Evolutionary conservation across 2,797 vertebrate genomes (phyloP).

Genomic region (Carcharodon carcharias): DNA sequence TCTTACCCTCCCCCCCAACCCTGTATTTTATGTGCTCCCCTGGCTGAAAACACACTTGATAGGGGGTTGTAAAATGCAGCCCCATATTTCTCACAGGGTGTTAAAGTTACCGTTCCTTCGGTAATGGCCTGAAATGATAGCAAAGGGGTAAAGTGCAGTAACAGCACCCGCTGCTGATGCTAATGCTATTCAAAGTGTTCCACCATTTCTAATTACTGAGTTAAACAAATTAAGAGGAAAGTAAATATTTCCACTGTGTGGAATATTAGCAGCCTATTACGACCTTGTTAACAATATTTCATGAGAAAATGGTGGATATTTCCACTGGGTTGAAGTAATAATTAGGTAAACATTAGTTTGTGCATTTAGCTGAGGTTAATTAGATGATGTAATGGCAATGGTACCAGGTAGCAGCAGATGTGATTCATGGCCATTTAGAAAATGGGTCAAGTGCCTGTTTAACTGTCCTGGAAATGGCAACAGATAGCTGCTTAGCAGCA

Average conservation of each 20-base stretch:
- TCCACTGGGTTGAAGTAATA: not conserved
- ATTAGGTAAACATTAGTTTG: not conserved
- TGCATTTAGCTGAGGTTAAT: not conserved
- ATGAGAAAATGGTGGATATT: not conserved
- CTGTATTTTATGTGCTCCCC: no score
- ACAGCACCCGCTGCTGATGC: not conserved
- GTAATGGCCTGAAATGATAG: not conserved
- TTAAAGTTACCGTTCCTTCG: not conserved
- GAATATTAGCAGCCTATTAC: not conserved
- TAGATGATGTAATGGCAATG: not conserved
- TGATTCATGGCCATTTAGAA: not conserved
- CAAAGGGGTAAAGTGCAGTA: not conserved
- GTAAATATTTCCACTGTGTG: not conserved
- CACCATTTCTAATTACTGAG: not conserved
- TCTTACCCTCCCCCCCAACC: no score
- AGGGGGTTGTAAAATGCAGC: no score
- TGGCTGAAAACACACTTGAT: no score
- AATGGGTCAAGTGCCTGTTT: not conserved
- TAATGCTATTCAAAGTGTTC: not conserved
- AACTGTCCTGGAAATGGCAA: not conserved
- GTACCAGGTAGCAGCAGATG: not conserved
- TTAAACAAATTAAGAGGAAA: not conserved
- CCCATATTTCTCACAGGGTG: not conserved
- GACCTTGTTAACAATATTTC: not conserved
- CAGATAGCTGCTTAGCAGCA: not conserved